Percentiles rank a stretch among this genome's conserved stretches.
Conservation (phyloP, 2,797 vertebrate genomes). For the Amphiprion clarkii region DNA sequence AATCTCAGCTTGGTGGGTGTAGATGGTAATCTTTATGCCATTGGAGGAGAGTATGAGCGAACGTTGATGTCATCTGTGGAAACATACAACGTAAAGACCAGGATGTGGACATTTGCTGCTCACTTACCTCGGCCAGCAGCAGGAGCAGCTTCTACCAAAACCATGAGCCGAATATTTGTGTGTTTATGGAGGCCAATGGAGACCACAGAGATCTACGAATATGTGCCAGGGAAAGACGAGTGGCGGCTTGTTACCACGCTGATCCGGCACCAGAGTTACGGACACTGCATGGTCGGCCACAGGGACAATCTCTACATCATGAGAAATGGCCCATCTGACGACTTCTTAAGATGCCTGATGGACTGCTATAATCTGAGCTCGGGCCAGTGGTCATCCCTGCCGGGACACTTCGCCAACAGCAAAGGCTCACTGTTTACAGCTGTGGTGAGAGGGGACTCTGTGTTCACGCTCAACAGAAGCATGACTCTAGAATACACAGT, state of each 20-base stretch:
- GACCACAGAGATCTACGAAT: conserved; percentile 91
- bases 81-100: conserved; percentile 80
- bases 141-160: conserved; percentile 85
- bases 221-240: conserved; percentile 72
- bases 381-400: conserved; percentile 91
- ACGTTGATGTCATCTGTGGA: conserved; percentile 90
- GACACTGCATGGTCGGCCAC: conserved; percentile 95
- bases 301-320: conserved; percentile 93
- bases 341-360: conserved; percentile 93
- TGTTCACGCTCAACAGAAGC: conserved; percentile 92
- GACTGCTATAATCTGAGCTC: conserved; percentile 92
- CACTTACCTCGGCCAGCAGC: conserved; percentile 89
- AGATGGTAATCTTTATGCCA: conserved; percentile 87
- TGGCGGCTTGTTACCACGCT: conserved; percentile 89
- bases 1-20: conserved; percentile 89
- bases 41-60: conserved; percentile 90
- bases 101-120: conserved; percentile 87
- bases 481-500: conserved; percentile 89
- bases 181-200: conserved; percentile 93
- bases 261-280: conserved; percentile 91
- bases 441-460: conserved; percentile 88
- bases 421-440: conserved; percentile 94
- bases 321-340: conserved; percentile 93
- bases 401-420: conserved; percentile 94
- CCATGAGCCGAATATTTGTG: conserved; percentile 90